Evolutionary conservation across 2,113 vertebrate genomes (phyloP).

Genomic region (Hypocryptadius cinnamomeus): DNA sequence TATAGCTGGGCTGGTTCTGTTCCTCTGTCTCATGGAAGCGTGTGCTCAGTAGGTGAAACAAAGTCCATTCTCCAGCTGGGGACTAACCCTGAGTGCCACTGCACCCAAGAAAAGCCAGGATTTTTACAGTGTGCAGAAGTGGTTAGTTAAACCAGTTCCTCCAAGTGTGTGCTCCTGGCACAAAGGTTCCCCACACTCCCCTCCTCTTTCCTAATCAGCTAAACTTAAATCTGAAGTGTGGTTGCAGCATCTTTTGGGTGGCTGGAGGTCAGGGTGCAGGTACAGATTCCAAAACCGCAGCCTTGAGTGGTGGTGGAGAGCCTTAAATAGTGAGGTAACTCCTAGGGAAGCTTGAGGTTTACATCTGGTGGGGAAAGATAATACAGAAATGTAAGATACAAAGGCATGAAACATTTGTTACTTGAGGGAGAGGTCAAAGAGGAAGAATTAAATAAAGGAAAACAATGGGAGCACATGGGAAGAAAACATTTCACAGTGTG

Average conservation of each 20-base stretch:
- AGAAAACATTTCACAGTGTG: neutral
- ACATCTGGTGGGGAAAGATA: neutral
- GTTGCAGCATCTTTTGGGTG: rapidly evolving
- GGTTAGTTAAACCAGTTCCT: neutral
- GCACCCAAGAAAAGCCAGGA: neutral
- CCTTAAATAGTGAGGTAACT: neutral
- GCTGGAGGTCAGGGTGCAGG: neutral
- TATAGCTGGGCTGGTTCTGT: neutral
- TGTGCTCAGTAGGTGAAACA: conserved; percentile 32
- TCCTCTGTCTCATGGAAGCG: neutral
- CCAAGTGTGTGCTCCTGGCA: neutral
- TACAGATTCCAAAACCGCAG: rapidly evolving
- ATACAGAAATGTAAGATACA: neutral
- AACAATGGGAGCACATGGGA: neutral
- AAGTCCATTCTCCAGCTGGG: neutral
- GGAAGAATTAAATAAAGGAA: neutral
- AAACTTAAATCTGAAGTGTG: neutral
- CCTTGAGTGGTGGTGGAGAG: neutral
- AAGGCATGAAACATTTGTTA: neutral
- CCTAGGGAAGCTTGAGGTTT: neutral
- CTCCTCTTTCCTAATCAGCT: neutral
- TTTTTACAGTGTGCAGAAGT: neutral
- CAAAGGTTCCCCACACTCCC: neutral
- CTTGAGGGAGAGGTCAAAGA: neutral
- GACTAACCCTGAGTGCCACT: neutral